Evolutionary conservation across 1,140 invertebrate genomes (phyloP), one percentile per base, ranked within the genome.

Genomic region (Pseudomyrmex dendroicus): DNA sequence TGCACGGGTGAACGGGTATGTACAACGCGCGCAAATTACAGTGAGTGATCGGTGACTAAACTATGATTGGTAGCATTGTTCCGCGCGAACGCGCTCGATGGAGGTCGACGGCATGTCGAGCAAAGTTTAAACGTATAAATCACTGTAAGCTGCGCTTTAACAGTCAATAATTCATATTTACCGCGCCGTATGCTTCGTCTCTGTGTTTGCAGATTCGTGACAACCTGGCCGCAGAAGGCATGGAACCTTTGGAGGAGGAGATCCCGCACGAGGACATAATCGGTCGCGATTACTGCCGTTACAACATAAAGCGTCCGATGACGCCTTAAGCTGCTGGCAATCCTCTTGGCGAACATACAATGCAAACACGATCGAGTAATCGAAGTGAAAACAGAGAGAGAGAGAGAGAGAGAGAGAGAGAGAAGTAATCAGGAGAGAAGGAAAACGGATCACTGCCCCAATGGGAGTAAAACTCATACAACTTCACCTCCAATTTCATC

Each of bases 241-340:
- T 93, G 78, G 93, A 94, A 48, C 93, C 93, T 4, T 80, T 94
- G 59, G 93, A 94, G 67, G 93, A 93, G 62, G 93, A 94, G 68
- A 94, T 94, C 72, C 93, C 93, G 9, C 89, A 89, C 46, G 91
- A 93, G 68, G 93, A 94, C 84, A 93, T 94, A 85, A 92, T 93
- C 82, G 93, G 93, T 48, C 91, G 93, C n/a, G 91, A 93, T 83
- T 93, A 94, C 84, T 94, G 93, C 67, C 93, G 93, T 84, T 94
- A 93, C 87, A 93, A 90, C 78, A 87, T 93, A 63, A 93, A 93
- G 87, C 88, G 90, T 64, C 86, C 89, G 67, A 89, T 89, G 74
- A 67, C 84, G 1, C 89, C 91, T 52, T 91, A 88, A 90, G 61
- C 74, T 61, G 46, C 44, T 13, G 17, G 66, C 35, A 64, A 78